Evolutionary conservation across 2,888 invertebrate species (phyloP), one percentile per base, ranked within the genome.

Genomic region (Lithophane semibrunnea): DNA sequence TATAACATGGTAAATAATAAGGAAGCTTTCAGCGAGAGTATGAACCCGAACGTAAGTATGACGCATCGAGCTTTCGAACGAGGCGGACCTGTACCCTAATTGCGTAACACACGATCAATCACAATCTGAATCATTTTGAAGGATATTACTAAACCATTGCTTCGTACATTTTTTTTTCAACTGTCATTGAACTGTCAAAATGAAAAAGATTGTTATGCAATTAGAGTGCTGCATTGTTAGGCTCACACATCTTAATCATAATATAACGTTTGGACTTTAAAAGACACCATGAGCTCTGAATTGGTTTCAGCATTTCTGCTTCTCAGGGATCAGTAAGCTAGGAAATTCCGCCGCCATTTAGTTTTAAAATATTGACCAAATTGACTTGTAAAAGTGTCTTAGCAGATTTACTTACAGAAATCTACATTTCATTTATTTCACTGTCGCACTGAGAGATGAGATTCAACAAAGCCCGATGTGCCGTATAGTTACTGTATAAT

Each of bases 1-100:
- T 78, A 58, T 64, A 77, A 58, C 52, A 72, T 66, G 56, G 70
- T 73, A 77, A 77, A 73, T 49, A 60, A 85, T 77, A 63, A 56
- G n/a, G 42, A 85, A 84, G 78, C 73, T 56, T 74, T 78, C 65
- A 77, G 73, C 79, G 56, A 74, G 58, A 74, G 65, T 66, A 78
- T 12, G 42, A 42, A 67, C 10, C 12, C 8, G n/a, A 52, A 42
- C 13, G 24, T 21, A 37, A 29, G 24, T 37, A 61, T 61, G 77
- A 47, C 56, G 52, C 78, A n/a, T 37, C 18, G 29, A 52, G 37
- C 16, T 75, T 16, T 2, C 12, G 42, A 18, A 54, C 37, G 42
- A 21, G 21, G 42, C 5, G 63, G 1, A 4, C 12, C 21, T 21
- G 37, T 21, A 63, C 37, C 37, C 37, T 37, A 37, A 37, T 37